Evolutionary conservation across 2,113 vertebrate species (phyloP), one percentile per base, ranked within the genome.

Genomic region (Lonchura striata): DNA sequence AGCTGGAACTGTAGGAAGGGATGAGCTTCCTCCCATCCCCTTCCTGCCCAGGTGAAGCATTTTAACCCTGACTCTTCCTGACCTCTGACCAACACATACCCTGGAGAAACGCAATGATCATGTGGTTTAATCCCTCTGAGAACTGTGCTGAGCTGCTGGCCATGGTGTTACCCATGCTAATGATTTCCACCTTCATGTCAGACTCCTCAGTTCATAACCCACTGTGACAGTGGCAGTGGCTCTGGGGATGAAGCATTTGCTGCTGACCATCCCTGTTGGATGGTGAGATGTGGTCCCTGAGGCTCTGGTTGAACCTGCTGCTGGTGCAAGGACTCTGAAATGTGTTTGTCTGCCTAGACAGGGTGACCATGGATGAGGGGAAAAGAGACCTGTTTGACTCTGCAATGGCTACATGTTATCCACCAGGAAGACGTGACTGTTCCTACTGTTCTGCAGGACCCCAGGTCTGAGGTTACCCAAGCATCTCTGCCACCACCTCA

Each of bases 401-500:
- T 46, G 47, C 3, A 0, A 17, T 37, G 31, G 35, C n/a, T 77
- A 4, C 37, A 4, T 35, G 30, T 33, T 24, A 10, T 54, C 63
- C 25, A 6, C 28, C 13, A 35, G 39, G 30, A 69, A 63, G 27
- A 33, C 13, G 13, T 13, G 70, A 23, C 3, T 11, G 19, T 8
- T 39, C 47, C 66, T 59, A 49, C 30, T 35, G 25, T 27, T 28
- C 42, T 56, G 30, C 47, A 60, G 47, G 19, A 63, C 19, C 21
- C 30, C 46, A 49, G 16, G 11, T 56, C 42, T 52, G 68, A 63
- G n/a, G 23, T 39, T 30, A 78, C 21, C 3, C 39, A 59, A 23
- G n/a, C 28, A 35, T 13, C 75, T 25, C 61, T 42, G 61, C n/a
- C 6, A 1, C 61, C 50, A 15, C n/a, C 28, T 24, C 2, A 0